These are phyloP conservation scores for Heteropelma amictum DNA, from an alignment of 2,888 invertebrate species.

Conservation along the genomic window DNA sequence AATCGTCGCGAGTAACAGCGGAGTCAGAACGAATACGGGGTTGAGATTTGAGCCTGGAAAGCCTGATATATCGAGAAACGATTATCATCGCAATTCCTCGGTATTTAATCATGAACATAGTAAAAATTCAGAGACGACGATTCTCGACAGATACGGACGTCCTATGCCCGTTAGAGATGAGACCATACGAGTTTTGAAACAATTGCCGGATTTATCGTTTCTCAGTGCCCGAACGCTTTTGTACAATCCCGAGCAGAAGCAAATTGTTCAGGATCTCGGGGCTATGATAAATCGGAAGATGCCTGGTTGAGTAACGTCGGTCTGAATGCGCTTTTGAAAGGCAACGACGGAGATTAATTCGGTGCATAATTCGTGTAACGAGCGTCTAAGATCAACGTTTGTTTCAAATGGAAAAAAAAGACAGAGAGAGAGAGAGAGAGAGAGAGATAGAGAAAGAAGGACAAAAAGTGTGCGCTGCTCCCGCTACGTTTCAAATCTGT, in stretches of 20 bases:
- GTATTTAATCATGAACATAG: constrained; percentile 56
- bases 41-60: constrained; percentile 50
- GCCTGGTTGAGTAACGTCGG: constrained; percentile 78
- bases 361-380: constrained; percentile 34
- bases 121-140: constrained; percentile 65
- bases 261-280: constrained; percentile 73
- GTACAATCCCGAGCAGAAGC: constrained; percentile 74
- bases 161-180: constrained; percentile 71
- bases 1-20: constrained; percentile 50
- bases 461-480: constrained; percentile 55
- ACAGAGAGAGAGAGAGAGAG: neutral
- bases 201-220: constrained; percentile 74
- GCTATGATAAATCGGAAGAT: constrained; percentile 76
- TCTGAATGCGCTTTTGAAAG: constrained; percentile 75
- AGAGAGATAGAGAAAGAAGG: constrained; percentile 1
- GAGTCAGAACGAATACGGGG: constrained; percentile 47
- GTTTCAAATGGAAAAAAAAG: neutral
- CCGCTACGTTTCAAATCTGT: constrained; percentile 72
- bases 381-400: constrained; percentile 31
- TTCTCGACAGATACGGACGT: constrained; percentile 72
- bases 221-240: constrained; percentile 74
- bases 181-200: constrained; percentile 73
- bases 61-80: constrained; percentile 44
- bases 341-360: constrained; percentile 44
- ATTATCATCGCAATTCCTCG: constrained; percentile 39